Evolutionary conservation across 2,113 vertebrate species (phyloP).

Genomic region (Clarias gariepinus): DNA sequence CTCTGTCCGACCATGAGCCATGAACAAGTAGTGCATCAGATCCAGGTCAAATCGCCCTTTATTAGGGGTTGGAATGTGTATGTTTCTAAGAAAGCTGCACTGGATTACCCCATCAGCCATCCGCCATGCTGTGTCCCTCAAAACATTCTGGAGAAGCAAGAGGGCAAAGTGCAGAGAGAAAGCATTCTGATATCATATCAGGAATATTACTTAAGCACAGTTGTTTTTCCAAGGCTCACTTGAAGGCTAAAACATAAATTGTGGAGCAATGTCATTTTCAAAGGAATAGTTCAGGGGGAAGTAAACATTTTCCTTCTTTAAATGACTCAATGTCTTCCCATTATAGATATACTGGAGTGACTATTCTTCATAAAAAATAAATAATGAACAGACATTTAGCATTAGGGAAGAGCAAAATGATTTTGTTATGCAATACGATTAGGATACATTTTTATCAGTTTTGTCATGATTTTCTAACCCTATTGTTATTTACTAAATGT

Average conservation of each 20-base stretch:
- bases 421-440: neutral
- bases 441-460: neutral
- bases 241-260: neutral
- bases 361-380: neutral
- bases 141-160: slow-evolving; percentile 66
- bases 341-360: neutral
- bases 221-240: neutral
- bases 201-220: neutral
- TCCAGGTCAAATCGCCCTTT: slow-evolving; percentile 76
- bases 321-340: neutral
- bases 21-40: slow-evolving; percentile 80
- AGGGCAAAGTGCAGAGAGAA: neutral
- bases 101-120: slow-evolving; percentile 77
- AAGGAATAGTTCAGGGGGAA: neutral
- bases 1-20: slow-evolving; percentile 76
- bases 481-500: neutral
- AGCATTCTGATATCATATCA: neutral
- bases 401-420: neutral
- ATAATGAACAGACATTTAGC: neutral
- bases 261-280: neutral
- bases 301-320: neutral
- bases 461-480: neutral
- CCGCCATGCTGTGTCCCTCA: slow-evolving; percentile 77
- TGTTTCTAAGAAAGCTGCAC: slow-evolving; percentile 80
- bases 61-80: slow-evolving; percentile 61